A percentile compares a stretch with the other conserved stretches of the same genome.
These are phyloP conservation scores for Tangachromis dhanisi DNA, from an alignment of 2,113 vertebrate species.

Conservation along the genomic window DNA sequence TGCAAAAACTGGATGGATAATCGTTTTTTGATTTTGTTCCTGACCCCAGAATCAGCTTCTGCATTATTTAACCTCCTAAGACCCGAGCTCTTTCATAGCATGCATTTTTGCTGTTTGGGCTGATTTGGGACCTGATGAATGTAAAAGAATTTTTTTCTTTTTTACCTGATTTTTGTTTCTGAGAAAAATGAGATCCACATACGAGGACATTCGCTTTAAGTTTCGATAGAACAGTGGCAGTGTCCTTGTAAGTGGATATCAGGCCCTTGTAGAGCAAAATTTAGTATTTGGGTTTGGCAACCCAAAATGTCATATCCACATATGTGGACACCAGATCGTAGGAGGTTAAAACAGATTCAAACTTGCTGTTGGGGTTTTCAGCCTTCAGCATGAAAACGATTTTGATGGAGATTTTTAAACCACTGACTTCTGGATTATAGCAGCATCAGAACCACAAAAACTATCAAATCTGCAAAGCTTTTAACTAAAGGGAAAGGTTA, in stretches of 20 bases:
- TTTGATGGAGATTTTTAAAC: neutral
- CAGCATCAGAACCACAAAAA: neutral
- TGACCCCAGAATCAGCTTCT: neutral
- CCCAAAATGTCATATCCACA: neutral
- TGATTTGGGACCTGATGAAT: neutral
- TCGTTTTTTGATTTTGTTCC: neutral
- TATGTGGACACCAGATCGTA: accelerated
- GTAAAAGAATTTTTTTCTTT: neutral
- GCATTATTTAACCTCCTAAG: neutral
- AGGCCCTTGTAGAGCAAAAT: accelerated
- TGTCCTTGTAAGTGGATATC: neutral
- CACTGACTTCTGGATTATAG: neutral
- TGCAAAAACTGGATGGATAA: neutral
- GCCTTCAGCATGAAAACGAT: neutral
- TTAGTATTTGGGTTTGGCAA: neutral
- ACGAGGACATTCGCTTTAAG: neutral
- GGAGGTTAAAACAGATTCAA: neutral
- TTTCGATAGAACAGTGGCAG: neutral
- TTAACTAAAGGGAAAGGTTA: neutral
- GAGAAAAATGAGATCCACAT: neutral
- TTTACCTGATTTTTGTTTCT: neutral
- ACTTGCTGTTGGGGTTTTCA: neutral
- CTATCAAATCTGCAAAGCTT: accelerated
- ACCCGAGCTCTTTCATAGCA: neutral
- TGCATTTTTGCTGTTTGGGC: accelerated